These are phyloP conservation scores for Ailurus styani DNA, from an alignment of 2,113 vertebrate genomes.

Conservation along the genomic window DNA sequence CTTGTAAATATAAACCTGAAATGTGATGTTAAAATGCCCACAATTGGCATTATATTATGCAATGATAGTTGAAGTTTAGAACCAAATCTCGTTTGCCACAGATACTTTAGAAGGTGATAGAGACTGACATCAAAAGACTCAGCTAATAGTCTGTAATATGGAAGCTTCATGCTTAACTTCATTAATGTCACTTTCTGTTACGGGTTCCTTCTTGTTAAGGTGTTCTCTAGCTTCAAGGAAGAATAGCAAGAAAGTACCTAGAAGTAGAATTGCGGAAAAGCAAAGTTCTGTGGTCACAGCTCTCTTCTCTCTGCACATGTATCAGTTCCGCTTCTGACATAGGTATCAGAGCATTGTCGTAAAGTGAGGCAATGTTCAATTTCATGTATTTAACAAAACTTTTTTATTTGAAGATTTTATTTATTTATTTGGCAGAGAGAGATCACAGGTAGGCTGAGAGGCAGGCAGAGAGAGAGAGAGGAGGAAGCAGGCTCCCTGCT, in stretches of 20 bases:
- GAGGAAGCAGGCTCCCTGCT: too few species aligned
- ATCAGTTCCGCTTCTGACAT: neutral
- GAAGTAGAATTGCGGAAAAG: neutral
- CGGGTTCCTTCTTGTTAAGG: neutral
- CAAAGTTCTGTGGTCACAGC: neutral
- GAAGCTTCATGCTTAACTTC: constrained; percentile 21
- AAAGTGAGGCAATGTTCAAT: neutral
- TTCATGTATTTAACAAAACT: neutral
- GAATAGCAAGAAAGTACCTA: neutral
- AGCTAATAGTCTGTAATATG: neutral
- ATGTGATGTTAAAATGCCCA: neutral
- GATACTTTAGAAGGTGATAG: neutral
- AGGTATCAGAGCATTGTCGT: neutral
- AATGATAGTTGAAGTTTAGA: neutral
- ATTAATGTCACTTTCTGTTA: constrained; percentile 24
- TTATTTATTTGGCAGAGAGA: too few species aligned
- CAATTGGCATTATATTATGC: neutral
- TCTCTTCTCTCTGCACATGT: neutral
- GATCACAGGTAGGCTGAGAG: too few species aligned
- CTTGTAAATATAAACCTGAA: neutral
- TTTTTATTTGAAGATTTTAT: too few species aligned
- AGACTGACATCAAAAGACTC: constrained; percentile 18
- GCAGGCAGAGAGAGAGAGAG: too few species aligned
- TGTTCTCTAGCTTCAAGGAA: neutral
- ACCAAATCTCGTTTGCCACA: neutral